A percentile compares a stretch with the other conserved stretches of the same genome.
These are phyloP conservation scores for Porphyrio hochstetteri DNA, from an alignment of 2,113 vertebrate species.

Conservation along the genomic window DNA sequence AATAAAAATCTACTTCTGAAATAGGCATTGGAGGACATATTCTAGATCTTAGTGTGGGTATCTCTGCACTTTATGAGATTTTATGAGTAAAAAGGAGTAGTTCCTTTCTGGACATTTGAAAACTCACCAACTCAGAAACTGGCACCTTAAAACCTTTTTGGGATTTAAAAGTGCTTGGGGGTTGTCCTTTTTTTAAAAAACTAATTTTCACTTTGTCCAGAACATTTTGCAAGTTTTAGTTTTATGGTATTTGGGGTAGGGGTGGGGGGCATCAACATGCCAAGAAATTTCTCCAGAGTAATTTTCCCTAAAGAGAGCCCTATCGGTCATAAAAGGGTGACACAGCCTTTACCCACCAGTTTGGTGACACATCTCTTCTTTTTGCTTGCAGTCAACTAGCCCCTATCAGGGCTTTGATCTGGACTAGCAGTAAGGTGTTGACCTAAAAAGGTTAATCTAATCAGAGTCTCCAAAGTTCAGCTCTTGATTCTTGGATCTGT, in stretches of 20 bases:
- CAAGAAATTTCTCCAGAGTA: not conserved
- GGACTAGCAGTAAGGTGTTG: not conserved
- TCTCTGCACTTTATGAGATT: not conserved
- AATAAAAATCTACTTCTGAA: not conserved
- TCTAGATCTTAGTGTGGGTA: not conserved
- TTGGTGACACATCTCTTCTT: not conserved
- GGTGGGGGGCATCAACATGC: not conserved
- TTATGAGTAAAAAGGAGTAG: not conserved
- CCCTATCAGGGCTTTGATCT: not conserved
- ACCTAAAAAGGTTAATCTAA: not conserved
- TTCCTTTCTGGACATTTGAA: not conserved
- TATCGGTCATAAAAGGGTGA: not conserved
- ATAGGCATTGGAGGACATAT: not conserved
- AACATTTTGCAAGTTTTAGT: not conserved
- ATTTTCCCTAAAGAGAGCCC: not conserved
- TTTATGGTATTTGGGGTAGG: not conserved
- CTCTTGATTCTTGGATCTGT: not conserved
- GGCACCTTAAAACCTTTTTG: not conserved
- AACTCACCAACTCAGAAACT: not conserved
- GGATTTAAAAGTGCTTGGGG: not conserved
- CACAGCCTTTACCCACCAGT: not conserved
- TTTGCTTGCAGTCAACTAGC: not conserved
- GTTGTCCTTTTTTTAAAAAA: not conserved
- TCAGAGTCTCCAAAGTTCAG: not conserved
- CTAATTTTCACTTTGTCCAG: too few species aligned